Evolutionary conservation across 1,140 invertebrate species (phyloP).

Genomic region (honey bee (Apis mellifera)): Amel_HAv3.1 CM009931.2:9573501-9574000

Average conservation of each 20-base stretch:
- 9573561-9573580: too few relatives aligned
- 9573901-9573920: neutral
- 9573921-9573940: neutral
- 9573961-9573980: neutral
- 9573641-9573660: neutral
- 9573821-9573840: conserved; percentile 16
- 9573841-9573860: conserved; percentile 43
- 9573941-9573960: neutral
- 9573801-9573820: conserved; percentile 9
- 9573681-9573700: conserved; percentile 21
- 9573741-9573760: conserved; percentile 27
- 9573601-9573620: too few relatives aligned
- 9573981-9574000: neutral
- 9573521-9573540: too few relatives aligned
- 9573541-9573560: too few relatives aligned
- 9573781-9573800: conserved; percentile 21
- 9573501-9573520: too few relatives aligned
- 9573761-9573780: conserved; percentile 16
- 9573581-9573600: too few relatives aligned
- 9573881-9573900: conserved; percentile 21
- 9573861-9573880: neutral
- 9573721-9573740: conserved; percentile 23
- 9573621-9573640: neutral
- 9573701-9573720: neutral
- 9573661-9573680: conserved; percentile 31